These are phyloP conservation scores for Onychomys arenicola DNA, from an alignment of 2,797 vertebrate genomes.

Conservation along the genomic window DNA sequence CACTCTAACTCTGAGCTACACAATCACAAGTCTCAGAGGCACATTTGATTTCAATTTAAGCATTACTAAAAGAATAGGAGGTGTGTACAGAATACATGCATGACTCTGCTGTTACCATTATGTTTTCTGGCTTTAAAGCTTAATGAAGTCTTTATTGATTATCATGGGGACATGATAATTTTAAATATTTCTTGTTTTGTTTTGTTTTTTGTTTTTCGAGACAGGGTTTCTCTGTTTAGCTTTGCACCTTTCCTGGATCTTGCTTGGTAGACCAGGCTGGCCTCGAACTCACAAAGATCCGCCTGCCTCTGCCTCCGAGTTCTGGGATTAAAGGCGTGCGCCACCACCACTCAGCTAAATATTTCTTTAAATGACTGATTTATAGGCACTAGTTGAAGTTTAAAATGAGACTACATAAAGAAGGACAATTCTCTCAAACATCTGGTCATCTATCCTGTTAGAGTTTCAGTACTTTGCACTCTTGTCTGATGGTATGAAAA, in stretches of 20 bases:
- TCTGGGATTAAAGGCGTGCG: no score
- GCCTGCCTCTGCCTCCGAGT: no score
- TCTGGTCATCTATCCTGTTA: slow-evolving; percentile 65
- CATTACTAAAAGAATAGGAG: neutral
- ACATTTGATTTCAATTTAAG: neutral
- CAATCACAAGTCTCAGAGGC: neutral
- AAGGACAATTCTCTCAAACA: neutral
- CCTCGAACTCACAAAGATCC: no score
- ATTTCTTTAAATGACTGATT: slow-evolving; percentile 32
- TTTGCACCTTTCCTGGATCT: no score
- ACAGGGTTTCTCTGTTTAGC: no score
- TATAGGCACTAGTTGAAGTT: neutral
- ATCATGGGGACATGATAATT: slow-evolving; percentile 34
- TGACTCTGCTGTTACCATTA: neutral
- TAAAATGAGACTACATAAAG: slow-evolving; percentile 58
- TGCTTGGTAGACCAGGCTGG: no score
- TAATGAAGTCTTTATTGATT: slow-evolving; percentile 40
- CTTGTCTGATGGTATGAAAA: slow-evolving; percentile 48
- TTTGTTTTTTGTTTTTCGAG: no score
- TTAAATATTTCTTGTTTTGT: slow-evolving; percentile 47
- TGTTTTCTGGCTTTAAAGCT: slow-evolving; percentile 56
- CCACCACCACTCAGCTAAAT: no score
- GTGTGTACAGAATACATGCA: neutral
- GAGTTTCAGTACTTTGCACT: slow-evolving; percentile 53
- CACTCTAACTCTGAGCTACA: neutral